Conservation (phyloP, 2,888 invertebrate genomes). For the Lycia hirtaria region DNA sequence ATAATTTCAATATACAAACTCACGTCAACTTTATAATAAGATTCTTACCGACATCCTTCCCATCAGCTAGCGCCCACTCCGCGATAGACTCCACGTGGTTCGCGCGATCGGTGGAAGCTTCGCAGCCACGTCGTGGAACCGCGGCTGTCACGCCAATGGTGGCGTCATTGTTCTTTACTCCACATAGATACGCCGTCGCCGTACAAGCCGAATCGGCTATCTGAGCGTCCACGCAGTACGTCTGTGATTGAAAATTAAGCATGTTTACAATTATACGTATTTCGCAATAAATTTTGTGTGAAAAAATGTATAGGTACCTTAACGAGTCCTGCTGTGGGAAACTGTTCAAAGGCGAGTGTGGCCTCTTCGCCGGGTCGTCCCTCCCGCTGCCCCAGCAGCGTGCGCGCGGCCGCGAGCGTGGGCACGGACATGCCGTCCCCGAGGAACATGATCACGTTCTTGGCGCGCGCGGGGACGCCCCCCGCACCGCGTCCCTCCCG, state of each 20-base stretch:
- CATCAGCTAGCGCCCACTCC: conserved; percentile 26
- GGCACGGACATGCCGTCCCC: conserved; percentile 91
- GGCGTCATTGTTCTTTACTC: conserved; percentile 87
- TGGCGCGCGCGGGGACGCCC: conserved; percentile 36
- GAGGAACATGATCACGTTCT: conserved; percentile 88
- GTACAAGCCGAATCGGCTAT: conserved; percentile 90
- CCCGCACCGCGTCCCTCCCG: conserved; percentile 47
- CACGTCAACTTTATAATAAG: no score
- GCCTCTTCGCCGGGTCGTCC: conserved; percentile 84
- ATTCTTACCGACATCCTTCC: conserved; percentile 26
- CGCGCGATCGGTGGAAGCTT: conserved; percentile 69
- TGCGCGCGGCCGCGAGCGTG: conserved; percentile 87
- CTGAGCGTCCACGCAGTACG: conserved; percentile 85
- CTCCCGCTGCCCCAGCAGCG: conserved; percentile 84
- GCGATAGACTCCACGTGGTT: conserved; percentile 12
- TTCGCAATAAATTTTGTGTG: no score
- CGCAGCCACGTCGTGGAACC: conserved; percentile 86
- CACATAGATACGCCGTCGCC: conserved; percentile 88
- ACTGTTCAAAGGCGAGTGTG: conserved; percentile 85
- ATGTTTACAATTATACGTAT: no score
- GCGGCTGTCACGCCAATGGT: conserved; percentile 88
- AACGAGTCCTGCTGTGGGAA: conserved; percentile 82
- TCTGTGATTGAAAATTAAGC: no score
- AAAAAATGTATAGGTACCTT: conserved; percentile 44
- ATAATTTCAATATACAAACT: no score